Base-by-base conservation (phyloP, 2,797 vertebrate species). In the Danio albolineatus region DNA sequence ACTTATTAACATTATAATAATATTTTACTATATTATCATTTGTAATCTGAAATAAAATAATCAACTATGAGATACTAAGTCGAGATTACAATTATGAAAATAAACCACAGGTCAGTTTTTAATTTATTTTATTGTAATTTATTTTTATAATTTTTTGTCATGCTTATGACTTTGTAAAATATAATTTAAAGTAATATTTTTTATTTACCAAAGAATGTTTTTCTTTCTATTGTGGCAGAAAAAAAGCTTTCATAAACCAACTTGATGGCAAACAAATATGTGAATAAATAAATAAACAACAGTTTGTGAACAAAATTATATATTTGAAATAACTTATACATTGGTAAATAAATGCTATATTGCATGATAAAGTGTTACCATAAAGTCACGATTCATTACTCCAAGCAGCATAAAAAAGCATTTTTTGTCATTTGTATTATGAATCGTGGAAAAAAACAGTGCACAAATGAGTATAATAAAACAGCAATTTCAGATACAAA, bases 281-380 rank as follows among this genome's bases (percentile, higher is more conserved):
- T 28, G 39, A 10, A 5, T 28, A 28, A 28, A 28, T 28, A 28
- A 28, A 49, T 60, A 41, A 44, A 39, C 56, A 70, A n/a, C 14
- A 39, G 39, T 28, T 57, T 59, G 21, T 59, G 76, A 76, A 77
- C 49, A 46, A 1, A 36, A 43, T 59, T 72, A n/a, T 64, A 72
- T 77, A 71, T 64, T 17, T 72, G 39, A 73, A 82, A 82, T 66
- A 77, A 82, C 36, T 77, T 77, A 72, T 43, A 70, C 61, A 57
- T 69, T 66, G 28, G 10, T 65, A 77, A 59, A 77, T 44, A 81
- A 41, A 59, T 10, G 41, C 21, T 71, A 75, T 69, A 65, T 12
- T 59, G 59, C 36, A 57, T 48, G 54, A 62, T 56, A 75, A 19
- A 39, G 4, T 28, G 19, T 49, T 59, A 56, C 72, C 17, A 60